Evolutionary conservation across 2,113 vertebrate species (phyloP).

Genomic region (Columbina picui): DNA sequence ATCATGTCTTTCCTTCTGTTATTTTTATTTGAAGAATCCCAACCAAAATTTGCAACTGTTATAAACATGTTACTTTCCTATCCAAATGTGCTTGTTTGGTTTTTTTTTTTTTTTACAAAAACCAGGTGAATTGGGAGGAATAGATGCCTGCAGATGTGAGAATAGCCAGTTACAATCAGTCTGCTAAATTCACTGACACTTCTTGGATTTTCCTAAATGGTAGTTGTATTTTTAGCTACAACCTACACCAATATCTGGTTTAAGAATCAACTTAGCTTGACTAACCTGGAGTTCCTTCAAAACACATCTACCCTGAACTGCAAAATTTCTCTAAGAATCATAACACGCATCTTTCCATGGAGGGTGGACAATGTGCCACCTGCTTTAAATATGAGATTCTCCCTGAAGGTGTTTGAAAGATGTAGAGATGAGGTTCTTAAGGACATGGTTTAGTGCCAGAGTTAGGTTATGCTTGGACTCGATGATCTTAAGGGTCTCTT

Average conservation of each 20-base stretch:
- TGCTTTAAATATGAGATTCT: background rate
- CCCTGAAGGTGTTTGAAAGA: too few species aligned
- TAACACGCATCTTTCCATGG: background rate
- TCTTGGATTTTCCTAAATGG: background rate
- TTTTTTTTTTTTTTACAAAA: background rate
- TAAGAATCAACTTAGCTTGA: background rate
- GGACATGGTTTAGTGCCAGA: too few species aligned
- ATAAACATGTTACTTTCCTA: background rate
- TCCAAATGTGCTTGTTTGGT: fast-evolving
- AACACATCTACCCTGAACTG: background rate
- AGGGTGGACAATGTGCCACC: background rate
- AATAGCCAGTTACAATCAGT: background rate
- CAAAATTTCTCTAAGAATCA: background rate
- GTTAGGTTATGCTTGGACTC: too few species aligned
- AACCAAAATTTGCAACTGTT: background rate
- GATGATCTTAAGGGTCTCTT: too few species aligned
- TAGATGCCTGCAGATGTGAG: background rate
- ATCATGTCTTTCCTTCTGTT: background rate
- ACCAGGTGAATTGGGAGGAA: background rate
- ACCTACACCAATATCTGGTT: background rate
- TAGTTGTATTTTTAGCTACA: background rate
- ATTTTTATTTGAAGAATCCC: background rate
- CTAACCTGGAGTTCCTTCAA: background rate
- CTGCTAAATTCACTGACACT: background rate
- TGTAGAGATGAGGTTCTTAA: too few species aligned